phyloP scores from a whole-genome alignment of 2,113 vertebrate species.

The Grammomys dolichurus region DNA sequence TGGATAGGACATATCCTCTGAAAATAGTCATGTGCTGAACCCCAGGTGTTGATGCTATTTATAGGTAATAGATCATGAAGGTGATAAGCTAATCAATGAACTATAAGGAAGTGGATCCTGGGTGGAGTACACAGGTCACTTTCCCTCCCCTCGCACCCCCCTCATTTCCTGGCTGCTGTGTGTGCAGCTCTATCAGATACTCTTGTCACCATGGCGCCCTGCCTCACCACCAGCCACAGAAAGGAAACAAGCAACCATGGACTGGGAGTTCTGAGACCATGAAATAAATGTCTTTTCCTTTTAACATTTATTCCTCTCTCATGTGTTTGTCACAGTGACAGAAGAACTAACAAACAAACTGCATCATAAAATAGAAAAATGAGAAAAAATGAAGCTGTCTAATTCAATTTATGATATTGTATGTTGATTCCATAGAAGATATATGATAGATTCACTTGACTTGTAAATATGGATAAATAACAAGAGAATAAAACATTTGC shows the following conservation, averaged over 20 bases:
- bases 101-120: neutral
- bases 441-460: neutral
- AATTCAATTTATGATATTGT: neutral
- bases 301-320: neutral
- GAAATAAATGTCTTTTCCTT: neutral
- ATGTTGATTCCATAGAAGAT: conserved; percentile 8
- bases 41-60: neutral
- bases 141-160: too few relatives aligned
- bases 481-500: conserved; percentile 9
- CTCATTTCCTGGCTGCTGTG: neutral
- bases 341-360: neutral
- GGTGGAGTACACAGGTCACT: neutral
- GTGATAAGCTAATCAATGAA: neutral
- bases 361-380: conserved; percentile 12
- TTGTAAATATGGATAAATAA: neutral
- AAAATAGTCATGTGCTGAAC: neutral
- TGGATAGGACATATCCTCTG: too few relatives aligned
- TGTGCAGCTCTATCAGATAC: neutral
- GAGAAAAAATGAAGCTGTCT: neutral
- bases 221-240: neutral
- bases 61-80: neutral
- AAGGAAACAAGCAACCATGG: neutral
- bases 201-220: too few relatives aligned
- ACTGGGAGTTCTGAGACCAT: neutral
- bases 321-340: neutral